A percentile compares a stretch with the other conserved stretches of the same genome.
phyloP scores from a whole-genome alignment of 2,797 vertebrate genomes.

The Syndactyla subalaris region DNA sequence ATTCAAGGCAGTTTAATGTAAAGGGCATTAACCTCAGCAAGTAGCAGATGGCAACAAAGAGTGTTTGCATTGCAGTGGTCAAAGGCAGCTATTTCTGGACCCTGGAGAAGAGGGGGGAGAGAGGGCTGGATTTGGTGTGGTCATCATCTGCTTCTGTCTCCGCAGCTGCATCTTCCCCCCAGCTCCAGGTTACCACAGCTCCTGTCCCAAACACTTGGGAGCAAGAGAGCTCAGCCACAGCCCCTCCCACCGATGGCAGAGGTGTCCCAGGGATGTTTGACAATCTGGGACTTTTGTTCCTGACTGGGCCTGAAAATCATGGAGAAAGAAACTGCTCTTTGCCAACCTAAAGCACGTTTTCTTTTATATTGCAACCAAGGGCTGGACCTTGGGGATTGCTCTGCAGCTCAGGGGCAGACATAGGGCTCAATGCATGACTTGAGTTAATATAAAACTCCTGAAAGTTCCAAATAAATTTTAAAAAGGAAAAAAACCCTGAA shows the following conservation, averaged over 20 bases:
- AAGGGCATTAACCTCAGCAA: background rate
- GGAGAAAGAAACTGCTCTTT: background rate
- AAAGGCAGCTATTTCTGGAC: background rate
- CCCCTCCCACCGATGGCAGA: accelerated
- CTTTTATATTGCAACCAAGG: accelerated
- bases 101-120: background rate
- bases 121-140: background rate
- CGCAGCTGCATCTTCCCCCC: background rate
- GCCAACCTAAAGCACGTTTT: background rate
- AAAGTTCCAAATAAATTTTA: background rate
- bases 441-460: background rate
- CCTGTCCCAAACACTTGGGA: background rate
- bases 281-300: background rate
- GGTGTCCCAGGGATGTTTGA: background rate
- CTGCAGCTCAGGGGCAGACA: background rate
- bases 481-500: background rate
- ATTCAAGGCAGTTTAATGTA: background rate
- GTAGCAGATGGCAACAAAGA: background rate
- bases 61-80: background rate
- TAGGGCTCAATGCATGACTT: background rate
- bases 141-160: background rate
- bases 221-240: background rate
- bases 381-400: background rate
- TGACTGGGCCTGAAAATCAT: background rate
- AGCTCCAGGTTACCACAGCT: background rate